A percentile compares a stretch with the other conserved stretches of the same genome.
phyloP scores from a whole-genome alignment of 2,888 invertebrate species.

The Rhingia rostrata region DNA sequence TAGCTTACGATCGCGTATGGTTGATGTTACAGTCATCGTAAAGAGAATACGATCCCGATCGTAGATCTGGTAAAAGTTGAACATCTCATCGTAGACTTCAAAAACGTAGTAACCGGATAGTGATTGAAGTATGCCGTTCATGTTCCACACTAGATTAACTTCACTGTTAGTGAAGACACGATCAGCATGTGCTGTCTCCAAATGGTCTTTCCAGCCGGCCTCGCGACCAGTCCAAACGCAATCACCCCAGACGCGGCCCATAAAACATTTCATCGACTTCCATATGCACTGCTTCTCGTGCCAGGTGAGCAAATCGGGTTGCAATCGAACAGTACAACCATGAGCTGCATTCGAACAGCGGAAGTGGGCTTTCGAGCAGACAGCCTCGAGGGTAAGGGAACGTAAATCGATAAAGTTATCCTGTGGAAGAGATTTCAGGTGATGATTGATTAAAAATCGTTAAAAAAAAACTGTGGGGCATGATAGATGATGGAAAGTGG shows the following conservation, averaged over 20 bases:
- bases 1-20: constrained; percentile 79
- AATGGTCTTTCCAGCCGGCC: constrained; percentile 86
- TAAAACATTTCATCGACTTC: constrained; percentile 82
- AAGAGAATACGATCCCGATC: constrained; percentile 80
- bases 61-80: constrained; percentile 82
- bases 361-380: constrained; percentile 86
- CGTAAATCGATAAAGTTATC: constrained; percentile 85
- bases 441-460: no score
- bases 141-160: constrained; percentile 79
- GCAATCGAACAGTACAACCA: constrained; percentile 85
- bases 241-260: constrained; percentile 83
- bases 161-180: constrained; percentile 81
- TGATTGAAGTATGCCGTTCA: constrained; percentile 79
- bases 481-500: neutral
- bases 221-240: constrained; percentile 86
- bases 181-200: constrained; percentile 84
- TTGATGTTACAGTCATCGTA: constrained; percentile 81
- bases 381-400: constrained; percentile 85
- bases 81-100: constrained; percentile 80
- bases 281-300: constrained; percentile 83
- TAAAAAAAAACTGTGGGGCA: neutral
- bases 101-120: constrained; percentile 82
- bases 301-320: constrained; percentile 84
- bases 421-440: constrained; percentile 79
- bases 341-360: constrained; percentile 84